Conservation (phyloP, 2,797 vertebrate genomes). For the Amphiprion clarkii region DNA sequence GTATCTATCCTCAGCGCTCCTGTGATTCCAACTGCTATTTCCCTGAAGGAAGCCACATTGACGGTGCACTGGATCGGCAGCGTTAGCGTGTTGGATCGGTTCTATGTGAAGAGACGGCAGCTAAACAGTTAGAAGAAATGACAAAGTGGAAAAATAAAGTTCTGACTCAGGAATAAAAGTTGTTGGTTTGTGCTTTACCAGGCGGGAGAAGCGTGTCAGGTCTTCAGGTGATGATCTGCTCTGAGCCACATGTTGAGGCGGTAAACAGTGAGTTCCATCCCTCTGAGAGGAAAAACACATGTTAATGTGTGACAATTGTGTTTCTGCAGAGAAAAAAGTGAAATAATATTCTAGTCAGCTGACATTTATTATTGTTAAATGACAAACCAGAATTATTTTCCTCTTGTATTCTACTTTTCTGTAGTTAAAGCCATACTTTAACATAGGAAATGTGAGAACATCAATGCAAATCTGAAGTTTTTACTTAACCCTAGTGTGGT, state of each 20-base stretch:
- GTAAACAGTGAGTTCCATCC: conserved; percentile 83
- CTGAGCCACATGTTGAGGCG: conserved; percentile 84
- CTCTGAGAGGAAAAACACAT: conserved; percentile 71
- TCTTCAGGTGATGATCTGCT: conserved; percentile 89
- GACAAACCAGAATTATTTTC: not conserved
- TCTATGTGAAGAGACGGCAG: conserved; percentile 80
- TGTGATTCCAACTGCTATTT: conserved; percentile 83
- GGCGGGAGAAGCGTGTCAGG: conserved; percentile 86
- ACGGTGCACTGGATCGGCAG: conserved; percentile 90
- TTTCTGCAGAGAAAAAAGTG: not conserved
- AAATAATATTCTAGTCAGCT: not conserved
- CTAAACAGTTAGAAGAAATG: not conserved
- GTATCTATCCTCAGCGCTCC: conserved; percentile 90
- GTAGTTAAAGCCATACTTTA: not conserved
- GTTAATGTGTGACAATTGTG: conserved; percentile 18
- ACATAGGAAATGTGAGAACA: not conserved
- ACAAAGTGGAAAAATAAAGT: not conserved
- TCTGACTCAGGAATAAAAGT: not conserved
- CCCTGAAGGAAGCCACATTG: conserved; percentile 88
- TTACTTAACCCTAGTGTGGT: too few relatives aligned
- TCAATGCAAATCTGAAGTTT: not conserved
- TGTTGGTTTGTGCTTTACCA: conserved; percentile 83
- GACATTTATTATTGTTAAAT: not conserved
- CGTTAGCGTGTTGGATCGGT: conserved; percentile 90
- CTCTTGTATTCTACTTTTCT: not conserved